Percentiles rank a stretch among this genome's conserved stretches.
These are phyloP conservation scores for Malaclemys terrapin DNA, from an alignment of 2,113 vertebrate species.

Conservation along the genomic window DNA sequence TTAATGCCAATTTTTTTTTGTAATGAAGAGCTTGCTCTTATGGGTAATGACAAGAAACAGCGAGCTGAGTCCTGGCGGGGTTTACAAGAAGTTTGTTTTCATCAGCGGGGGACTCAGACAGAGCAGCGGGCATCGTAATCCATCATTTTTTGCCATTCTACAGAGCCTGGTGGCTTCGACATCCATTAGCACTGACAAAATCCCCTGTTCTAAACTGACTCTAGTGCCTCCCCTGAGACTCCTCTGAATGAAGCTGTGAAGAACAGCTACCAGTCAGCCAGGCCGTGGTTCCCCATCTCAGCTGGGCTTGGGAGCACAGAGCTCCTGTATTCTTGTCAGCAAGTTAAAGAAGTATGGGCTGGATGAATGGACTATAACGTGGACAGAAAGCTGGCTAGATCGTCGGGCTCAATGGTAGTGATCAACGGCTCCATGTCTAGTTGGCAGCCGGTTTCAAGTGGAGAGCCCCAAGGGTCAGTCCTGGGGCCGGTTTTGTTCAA, in stretches of 20 bases:
- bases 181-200: rapidly evolving
- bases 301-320: rapidly evolving
- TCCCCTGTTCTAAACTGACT: background rate
- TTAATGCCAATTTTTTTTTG: conserved; percentile 23
- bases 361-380: too few species aligned
- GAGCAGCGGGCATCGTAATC: background rate
- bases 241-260: background rate
- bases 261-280: rapidly evolving
- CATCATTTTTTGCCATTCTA: background rate
- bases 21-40: background rate
- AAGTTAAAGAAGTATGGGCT: too few species aligned
- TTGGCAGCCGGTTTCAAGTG: too few species aligned
- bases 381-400: too few species aligned
- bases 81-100: background rate
- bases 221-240: background rate
- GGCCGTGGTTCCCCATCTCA: rapidly evolving
- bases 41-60: background rate
- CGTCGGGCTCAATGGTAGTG: too few species aligned
- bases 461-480: too few species aligned
- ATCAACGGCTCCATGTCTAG: too few species aligned
- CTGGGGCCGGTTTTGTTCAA: too few species aligned
- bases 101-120: background rate
- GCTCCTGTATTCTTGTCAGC: rapidly evolving
- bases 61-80: background rate
- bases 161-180: background rate